A percentile compares a stretch with the other conserved stretches of the same genome.
phyloP scores from a whole-genome alignment of 2,113 vertebrate species.

The Saguinus imperator region DNA sequence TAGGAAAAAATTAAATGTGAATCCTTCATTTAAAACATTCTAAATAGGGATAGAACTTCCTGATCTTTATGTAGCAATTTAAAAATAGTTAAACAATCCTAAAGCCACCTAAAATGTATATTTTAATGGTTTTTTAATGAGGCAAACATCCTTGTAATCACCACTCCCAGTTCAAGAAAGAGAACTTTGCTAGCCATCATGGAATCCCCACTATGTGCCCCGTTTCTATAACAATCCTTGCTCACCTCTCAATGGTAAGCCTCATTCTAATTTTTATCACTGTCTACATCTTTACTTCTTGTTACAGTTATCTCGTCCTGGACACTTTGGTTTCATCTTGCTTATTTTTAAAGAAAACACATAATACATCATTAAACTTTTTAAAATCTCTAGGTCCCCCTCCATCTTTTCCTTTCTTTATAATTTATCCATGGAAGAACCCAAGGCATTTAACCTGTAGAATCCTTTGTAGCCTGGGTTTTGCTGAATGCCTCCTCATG shows the following conservation, averaged over 20 bases:
- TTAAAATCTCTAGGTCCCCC: neutral
- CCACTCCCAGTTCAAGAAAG: neutral
- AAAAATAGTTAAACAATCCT: neutral
- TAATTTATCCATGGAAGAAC: neutral
- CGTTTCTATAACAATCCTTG: neutral
- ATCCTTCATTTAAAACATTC: neutral
- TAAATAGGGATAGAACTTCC: neutral
- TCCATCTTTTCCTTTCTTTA: neutral
- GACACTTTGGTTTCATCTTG: neutral
- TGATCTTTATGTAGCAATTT: neutral
- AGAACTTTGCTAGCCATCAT: neutral
- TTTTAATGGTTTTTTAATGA: neutral
- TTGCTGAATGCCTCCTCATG: neutral
- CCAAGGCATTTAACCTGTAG: neutral
- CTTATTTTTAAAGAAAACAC: neutral
- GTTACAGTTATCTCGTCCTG: neutral
- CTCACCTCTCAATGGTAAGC: neutral
- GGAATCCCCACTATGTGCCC: neutral
- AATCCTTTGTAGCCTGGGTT: neutral
- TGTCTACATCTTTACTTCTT: neutral
- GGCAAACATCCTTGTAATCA: neutral
- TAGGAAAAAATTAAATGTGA: neutral
- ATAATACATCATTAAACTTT: neutral
- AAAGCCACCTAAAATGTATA: neutral
- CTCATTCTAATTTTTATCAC: neutral